Percentiles rank a stretch among this genome's conserved stretches.
Evolutionary conservation across 2,113 vertebrate species (phyloP).

Genomic region (Trichomycterus rosablanca): DNA sequence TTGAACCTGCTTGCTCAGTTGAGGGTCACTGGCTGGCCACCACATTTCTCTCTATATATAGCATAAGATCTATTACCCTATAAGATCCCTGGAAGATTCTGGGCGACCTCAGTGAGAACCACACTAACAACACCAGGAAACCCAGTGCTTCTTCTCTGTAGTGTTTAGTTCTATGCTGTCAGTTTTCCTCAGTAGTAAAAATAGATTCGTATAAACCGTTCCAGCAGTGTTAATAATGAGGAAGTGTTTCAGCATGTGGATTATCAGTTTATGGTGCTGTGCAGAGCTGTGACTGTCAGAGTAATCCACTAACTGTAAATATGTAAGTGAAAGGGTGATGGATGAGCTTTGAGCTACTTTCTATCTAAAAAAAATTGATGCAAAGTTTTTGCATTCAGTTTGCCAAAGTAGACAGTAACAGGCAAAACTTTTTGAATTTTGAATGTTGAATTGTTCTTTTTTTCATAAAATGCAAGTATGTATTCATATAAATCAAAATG

Average conservation of each 20-base stretch:
- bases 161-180: not conserved
- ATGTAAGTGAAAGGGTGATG: not conserved
- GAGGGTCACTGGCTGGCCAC: not conserved
- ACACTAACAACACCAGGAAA: constrained; percentile 3
- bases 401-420: no score
- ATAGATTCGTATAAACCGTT: constrained; percentile 12
- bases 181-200: not conserved
- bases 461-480: no score
- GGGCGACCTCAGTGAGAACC: constrained; percentile 18
- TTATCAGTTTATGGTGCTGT: constrained; percentile 10
- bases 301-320: not conserved
- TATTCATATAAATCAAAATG: no score
- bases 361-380: no score
- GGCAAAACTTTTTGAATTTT: no score
- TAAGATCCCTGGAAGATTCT: constrained; percentile 16
- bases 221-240: constrained; percentile 16
- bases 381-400: no score
- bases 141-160: not conserved
- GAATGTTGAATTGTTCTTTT: no score
- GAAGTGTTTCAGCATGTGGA: constrained; percentile 1
- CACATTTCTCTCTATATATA: constrained; percentile 44
- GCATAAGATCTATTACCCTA: constrained; percentile 8
- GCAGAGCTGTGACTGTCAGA: constrained; percentile 5
- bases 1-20: not conserved
- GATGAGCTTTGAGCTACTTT: not conserved